Base-by-base conservation (phyloP, 2,888 invertebrate genomes). In the Drosophila infuscata region DNA sequence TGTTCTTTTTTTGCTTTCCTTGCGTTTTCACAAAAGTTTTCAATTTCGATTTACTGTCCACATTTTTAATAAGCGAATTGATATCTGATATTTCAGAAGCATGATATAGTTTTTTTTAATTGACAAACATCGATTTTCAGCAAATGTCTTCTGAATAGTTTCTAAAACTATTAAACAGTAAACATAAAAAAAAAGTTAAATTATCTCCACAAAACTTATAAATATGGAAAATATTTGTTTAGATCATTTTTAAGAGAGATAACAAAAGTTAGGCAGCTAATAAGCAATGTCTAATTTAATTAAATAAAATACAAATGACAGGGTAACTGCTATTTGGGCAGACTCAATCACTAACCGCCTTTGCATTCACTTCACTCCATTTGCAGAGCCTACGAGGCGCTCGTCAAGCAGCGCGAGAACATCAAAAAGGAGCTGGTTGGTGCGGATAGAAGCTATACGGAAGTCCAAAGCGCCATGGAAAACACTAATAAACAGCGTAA, bases 401-500 rank as follows among this genome's bases (percentile, higher is more conserved):
- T 96, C 5, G 93, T 94, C 11, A 94, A 94, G 71, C 92, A 94
- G 63, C 95, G 95, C 70, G 96, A 96, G 17, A 94, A 94, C 32
- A 80, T 94, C 36, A 94, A 94, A 9, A 95, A 95, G 77, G 94
- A 95, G 54, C 94, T 96, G 61, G 95, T 95, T 68, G 94, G 93
- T 3, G 95, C 95, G 51, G 96, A 96, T 83, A 95, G 94, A 71
- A 95, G 95, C 89, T 95, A 95, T 73, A 95, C 96, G 0, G 94
- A 95, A 32, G 92, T 95, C 0, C 95, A 95, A 85, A 95, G 95
- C 1, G 96, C 96, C 61, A 94, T 95, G 90, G 94, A 95, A 0
- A 95, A 95, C 76, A 94, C 94, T 0, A 97, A 96, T 83, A 96
- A 96, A 81, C 96, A 96, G 78, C 94, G 96, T 74, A 97, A 97